Percentiles rank a stretch among this genome's conserved stretches.
Evolutionary conservation across 2,888 invertebrate species (phyloP).

Genomic region (Lepidochrysops patricia): DNA sequence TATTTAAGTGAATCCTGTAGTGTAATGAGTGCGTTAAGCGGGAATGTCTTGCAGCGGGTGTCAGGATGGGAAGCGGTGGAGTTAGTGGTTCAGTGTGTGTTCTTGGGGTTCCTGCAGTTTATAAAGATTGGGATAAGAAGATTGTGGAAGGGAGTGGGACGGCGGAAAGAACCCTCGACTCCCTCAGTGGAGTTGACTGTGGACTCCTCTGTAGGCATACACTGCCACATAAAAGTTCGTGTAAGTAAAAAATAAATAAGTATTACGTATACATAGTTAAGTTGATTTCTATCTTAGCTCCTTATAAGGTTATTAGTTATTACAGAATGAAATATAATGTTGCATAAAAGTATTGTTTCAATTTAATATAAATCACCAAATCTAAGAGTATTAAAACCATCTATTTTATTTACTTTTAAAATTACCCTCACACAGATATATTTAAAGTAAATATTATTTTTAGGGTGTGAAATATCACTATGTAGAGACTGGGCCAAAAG

Average conservation of each 20-base stretch:
- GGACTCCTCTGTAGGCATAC: constrained; percentile 58
- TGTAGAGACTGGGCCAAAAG: constrained; percentile 57
- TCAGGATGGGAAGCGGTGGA: constrained; percentile 57
- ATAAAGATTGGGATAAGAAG: constrained; percentile 45
- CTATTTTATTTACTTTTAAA: too few species aligned
- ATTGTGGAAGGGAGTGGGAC: constrained; percentile 53
- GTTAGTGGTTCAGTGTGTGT: constrained; percentile 45
- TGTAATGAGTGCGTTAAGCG: constrained; percentile 43
- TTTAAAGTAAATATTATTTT: too few species aligned
- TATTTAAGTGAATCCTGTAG: constrained; percentile 16
- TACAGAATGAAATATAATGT: too few species aligned
- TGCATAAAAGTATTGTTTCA: too few species aligned
- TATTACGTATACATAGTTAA: too few species aligned
- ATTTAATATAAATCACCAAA: too few species aligned
- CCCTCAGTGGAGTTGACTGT: constrained; percentile 52
- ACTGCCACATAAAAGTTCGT: constrained; percentile 65
- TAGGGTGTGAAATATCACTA: constrained; percentile 69
- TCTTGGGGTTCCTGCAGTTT: constrained; percentile 56
- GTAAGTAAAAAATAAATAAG: too few species aligned
- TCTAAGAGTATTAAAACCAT: too few species aligned
- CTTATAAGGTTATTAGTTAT: too few species aligned
- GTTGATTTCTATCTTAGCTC: too few species aligned
- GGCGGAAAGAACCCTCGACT: constrained; percentile 39
- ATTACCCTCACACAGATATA: neutral
- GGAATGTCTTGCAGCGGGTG: constrained; percentile 46